Evolutionary conservation across 2,888 invertebrate genomes (phyloP), one percentile per base, ranked within the genome.

Genomic region (Netelia inedita): DNA sequence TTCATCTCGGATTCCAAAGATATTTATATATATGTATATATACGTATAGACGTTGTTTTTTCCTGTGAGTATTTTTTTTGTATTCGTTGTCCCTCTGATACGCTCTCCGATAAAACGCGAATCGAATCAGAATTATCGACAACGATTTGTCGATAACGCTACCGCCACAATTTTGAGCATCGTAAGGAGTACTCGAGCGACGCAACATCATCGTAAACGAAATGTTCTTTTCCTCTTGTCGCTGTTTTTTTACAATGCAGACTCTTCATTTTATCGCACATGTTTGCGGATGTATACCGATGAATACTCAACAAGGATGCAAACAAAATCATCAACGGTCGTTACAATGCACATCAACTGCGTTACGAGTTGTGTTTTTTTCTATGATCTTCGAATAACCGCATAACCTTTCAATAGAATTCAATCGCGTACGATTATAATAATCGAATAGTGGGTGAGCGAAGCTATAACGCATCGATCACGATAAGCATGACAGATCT

Each of bases 31-130:
- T 41, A 41, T 41, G 9, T 41, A 14, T 46, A 46, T 46, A 46
- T 46, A 46, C 14, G 14, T 46, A 46, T 46, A 85, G 53, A 73
- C 69, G 74, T 61, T 69, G 9, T 75, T 63, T 46, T 65, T 14
- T 61, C n/a, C 14, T 55, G 23, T n/a, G n/a, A 11, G 19, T 63
- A 19, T 59, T 66, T 72, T 63, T 59, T 66, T 72, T 57, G 59
- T 41, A 11, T 81, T 83, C 82, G 74, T 84, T 78, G 78, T 79
- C 83, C 50, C 65, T 81, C 65, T 61, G 73, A 79, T 73, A 68
- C 68, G 23, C 35, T 65, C 16, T 68, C 65, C 28, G 41, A 69
- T 57, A 57, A 35, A 66, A 66, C 80, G 71, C 43, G 43, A 43
- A 66, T 82, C 46, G 41, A 9, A 41, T 1, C 66, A 50, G 19